Evolutionary conservation across 2,797 vertebrate species (phyloP), one percentile per base, ranked within the genome.

Genomic region (Dallia pectoralis): DNA sequence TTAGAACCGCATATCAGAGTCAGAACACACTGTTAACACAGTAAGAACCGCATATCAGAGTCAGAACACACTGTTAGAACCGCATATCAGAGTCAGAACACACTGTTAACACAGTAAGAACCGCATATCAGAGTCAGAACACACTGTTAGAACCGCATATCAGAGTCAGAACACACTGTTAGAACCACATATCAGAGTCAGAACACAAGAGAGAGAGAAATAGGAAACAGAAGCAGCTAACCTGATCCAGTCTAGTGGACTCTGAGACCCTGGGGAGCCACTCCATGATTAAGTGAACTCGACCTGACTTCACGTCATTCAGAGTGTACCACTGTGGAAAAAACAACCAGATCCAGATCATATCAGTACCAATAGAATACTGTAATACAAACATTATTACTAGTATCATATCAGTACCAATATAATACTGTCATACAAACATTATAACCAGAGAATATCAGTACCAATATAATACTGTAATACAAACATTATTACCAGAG

Each of bases 261-360:
- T 93, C 93, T 16, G 91, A 86, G 6, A 87, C 83, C 71, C 89
- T 93, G 32, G 90, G 85, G 75, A 98, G 87, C 89, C 93, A 95
- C 87, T 97, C 96, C 82, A 97, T 86, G 71, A 93, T 86, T 76
- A 98, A 84, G 77, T 96, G 96, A 82, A 97, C 91, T 29, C 91
- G 90, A 51, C 97, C 97, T 4, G 97, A 95, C 73, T 96, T 96
- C 59, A 97, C 95, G 25, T 96, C 96, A 77, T 95, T 95, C 51
- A 98, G 87, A 2, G 92, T 91, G 84, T 95, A 95, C 96, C 96
- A 98, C 97, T 98, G 85, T 51, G 81, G 77, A 4, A 73, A 56
- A 27, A 49, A 29, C 5, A 73, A 9, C 48, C 48, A 73, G 18
- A 15, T 66, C 19, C 30, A 40, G 64, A 66, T 1, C 32, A 30